Evolutionary conservation across 2,888 invertebrate genomes (phyloP), one percentile per base, ranked within the genome.

Genomic region (Cantharis rustica): DNA sequence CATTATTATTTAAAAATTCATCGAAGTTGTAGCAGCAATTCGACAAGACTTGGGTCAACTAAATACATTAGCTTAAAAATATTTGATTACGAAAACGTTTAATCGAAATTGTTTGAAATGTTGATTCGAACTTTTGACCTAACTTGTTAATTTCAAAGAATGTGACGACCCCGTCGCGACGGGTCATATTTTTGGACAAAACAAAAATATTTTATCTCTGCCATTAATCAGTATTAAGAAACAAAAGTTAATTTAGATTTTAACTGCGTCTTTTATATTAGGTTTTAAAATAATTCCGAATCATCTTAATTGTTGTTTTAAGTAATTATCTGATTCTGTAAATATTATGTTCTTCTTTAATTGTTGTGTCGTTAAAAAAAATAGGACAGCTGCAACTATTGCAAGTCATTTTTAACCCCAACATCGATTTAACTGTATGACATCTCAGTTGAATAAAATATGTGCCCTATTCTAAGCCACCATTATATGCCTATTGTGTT

Each of bases 401-500:
- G 81, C 81, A 78, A 81, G 80, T 79, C 78, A 81, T 69, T 63
- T 76, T 64, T 72, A 73, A 77, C 76, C 81, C 81, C 79, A 72
- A 72, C 78, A 78, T 74, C 69, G 75, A 70, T 68, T 68, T 61
- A 76, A 73, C 76, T 76, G 11, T 66, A 73, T 79, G 78, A 79
- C 79, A 74, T 76, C 80, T 77, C 75, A 73, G 73, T 78, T 78
- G 78, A 80, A 80, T 47, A 79, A 82, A 80, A 82, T 75, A 80
- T 71, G 79, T 81, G 79, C 81, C 84, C 83, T 82, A 83, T 81
- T 80, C 82, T 79, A 23, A 17, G 77, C 77, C 80, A 82, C 81
- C 82, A 85, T 86, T 84, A 85, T 82, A 80, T 20, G 83, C 81
- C 86, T 82, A 85, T 86, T 86, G 86, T 86, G 82, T 83, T 83